Conservation (phyloP, 1,140 invertebrate species). For the Nebria ingens region DNA sequence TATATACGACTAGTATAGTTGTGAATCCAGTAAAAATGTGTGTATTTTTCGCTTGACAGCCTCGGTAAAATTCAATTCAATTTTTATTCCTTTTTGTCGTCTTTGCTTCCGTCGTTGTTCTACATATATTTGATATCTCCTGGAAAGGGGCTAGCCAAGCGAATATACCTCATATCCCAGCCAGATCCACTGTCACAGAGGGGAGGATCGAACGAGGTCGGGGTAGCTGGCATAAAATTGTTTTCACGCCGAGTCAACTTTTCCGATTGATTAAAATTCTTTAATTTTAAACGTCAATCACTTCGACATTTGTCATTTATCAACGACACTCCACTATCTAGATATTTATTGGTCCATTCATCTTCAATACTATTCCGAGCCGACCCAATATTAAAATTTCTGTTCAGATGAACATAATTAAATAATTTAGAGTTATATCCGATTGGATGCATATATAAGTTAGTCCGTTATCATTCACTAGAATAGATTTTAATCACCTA, state of each 20-base stretch:
- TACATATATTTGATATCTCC: conserved; percentile 7
- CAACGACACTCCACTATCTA: not conserved
- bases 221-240: not conserved
- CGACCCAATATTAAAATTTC: too few species aligned
- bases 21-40: not conserved
- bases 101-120: not conserved
- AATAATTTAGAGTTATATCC: too few species aligned
- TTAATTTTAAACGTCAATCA: conserved; percentile 7
- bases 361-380: too few species aligned
- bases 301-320: not conserved
- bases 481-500: too few species aligned
- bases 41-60: not conserved
- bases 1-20: not conserved
- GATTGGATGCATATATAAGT: too few species aligned
- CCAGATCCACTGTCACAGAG: not conserved
- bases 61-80: too few species aligned
- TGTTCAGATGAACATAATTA: too few species aligned
- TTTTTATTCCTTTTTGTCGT: not conserved
- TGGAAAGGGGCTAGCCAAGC: not conserved
- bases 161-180: not conserved
- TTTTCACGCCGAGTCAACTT: conserved; percentile 5
- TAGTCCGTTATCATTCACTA: too few species aligned
- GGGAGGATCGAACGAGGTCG: not conserved
- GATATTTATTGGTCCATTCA: conserved; percentile 3
- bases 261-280: conserved; percentile 7